Percentiles rank a stretch among this genome's conserved stretches.
These are phyloP conservation scores for cattle (Bos taurus) DNA, from an alignment of 2,113 vertebrate genomes.

Conservation along the genomic window ARS-UCD2.0 NC_037343.1:1933501-1934000, in stretches of 20 bases:
- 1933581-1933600: not conserved
- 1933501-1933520: not conserved
- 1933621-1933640: not conserved
- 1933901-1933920: not conserved
- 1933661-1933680: slow-evolving; percentile 52
- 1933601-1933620: not conserved
- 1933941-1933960: not conserved
- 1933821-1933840: not conserved
- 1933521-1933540: not conserved
- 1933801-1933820: not conserved
- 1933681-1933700: not conserved
- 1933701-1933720: not conserved
- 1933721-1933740: not conserved
- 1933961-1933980: not conserved
- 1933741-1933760: slow-evolving; percentile 31
- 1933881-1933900: not conserved
- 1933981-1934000: not conserved
- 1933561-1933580: not conserved
- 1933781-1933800: slow-evolving; percentile 41
- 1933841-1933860: not conserved
- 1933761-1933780: not conserved
- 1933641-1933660: not conserved
- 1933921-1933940: not conserved
- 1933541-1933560: not conserved
- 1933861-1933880: not conserved